phyloP scores from a whole-genome alignment of 2,888 invertebrate species.

The Polydrusus pterygomalis region DNA sequence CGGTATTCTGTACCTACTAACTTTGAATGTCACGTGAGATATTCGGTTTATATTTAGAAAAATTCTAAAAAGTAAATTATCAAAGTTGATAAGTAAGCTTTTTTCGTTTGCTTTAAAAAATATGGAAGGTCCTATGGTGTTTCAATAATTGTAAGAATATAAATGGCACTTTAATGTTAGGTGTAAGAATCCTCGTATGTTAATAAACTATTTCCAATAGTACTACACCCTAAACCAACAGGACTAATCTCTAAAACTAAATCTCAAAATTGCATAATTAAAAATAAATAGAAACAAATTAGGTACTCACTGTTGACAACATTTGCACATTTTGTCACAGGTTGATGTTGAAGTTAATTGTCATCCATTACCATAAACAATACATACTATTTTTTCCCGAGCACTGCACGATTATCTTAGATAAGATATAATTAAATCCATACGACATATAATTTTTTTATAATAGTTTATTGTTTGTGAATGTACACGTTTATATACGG shows the following conservation, averaged over 20 bases:
- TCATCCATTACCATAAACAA: slow-evolving; percentile 39
- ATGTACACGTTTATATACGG: background rate
- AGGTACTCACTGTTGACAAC: slow-evolving; percentile 76
- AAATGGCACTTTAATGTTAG: too few species aligned
- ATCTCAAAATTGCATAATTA: background rate
- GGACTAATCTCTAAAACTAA: background rate
- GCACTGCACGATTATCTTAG: slow-evolving; percentile 29
- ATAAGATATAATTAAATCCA: slow-evolving; percentile 41
- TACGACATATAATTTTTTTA: slow-evolving; percentile 21
- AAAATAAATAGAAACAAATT: slow-evolving; percentile 7
- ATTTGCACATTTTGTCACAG: slow-evolving; percentile 72
- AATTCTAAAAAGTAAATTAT: too few species aligned
- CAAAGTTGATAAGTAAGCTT: too few species aligned
- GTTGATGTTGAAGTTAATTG: slow-evolving; percentile 32
- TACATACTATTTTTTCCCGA: slow-evolving; percentile 23
- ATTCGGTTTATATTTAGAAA: too few species aligned
- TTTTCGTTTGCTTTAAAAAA: too few species aligned
- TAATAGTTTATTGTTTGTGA: slow-evolving; percentile 8
- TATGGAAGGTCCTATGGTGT: too few species aligned
- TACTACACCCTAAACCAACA: background rate
- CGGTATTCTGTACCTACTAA: too few species aligned
- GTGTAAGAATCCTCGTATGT: too few species aligned
- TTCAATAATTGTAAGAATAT: too few species aligned
- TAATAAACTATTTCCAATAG: background rate
- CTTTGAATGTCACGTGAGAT: too few species aligned